Evolutionary conservation across 2,797 vertebrate genomes (phyloP).

Genomic region (Enteromius fasciolatus): DNA sequence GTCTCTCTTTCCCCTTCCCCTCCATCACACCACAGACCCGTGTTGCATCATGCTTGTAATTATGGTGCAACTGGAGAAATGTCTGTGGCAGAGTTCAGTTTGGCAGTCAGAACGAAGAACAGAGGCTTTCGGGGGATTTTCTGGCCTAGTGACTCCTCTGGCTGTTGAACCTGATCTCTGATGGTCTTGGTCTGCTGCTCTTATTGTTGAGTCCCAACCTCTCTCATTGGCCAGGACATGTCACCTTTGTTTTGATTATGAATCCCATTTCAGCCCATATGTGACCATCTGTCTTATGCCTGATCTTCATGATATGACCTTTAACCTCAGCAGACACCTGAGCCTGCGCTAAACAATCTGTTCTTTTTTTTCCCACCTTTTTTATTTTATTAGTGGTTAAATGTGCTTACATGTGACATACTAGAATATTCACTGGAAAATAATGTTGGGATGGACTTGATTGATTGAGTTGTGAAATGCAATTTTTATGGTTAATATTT

Average conservation of each 20-base stretch:
- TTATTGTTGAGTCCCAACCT: neutral
- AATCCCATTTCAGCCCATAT: conserved; percentile 24
- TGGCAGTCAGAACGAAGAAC: conserved; percentile 25
- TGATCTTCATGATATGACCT: neutral
- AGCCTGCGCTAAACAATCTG: conserved; percentile 5
- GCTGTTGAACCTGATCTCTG: conserved; percentile 16
- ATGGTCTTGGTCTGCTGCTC: conserved; percentile 29
- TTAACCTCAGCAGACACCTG: conserved; percentile 29
- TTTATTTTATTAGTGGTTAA: neutral
- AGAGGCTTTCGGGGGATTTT: neutral
- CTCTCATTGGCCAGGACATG: conserved; percentile 7
- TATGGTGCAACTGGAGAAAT: conserved; percentile 46
- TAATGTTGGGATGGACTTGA: neutral
- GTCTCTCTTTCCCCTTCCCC: conserved; percentile 11
- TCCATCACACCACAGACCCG: conserved; percentile 35
- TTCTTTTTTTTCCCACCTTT: conserved; percentile 8
- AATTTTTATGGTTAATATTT: neutral
- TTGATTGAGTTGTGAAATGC: neutral
- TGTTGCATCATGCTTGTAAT: conserved; percentile 57
- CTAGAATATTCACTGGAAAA: neutral
- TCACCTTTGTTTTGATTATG: conserved; percentile 24
- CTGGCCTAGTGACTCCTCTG: neutral
- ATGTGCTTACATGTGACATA: neutral
- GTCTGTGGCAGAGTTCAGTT: conserved; percentile 33
- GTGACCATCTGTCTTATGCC: conserved; percentile 43